Evolutionary conservation across 1,140 invertebrate species (phyloP), one percentile per base, ranked within the genome.

Genomic region (Tetragnatha versicolor): DNA sequence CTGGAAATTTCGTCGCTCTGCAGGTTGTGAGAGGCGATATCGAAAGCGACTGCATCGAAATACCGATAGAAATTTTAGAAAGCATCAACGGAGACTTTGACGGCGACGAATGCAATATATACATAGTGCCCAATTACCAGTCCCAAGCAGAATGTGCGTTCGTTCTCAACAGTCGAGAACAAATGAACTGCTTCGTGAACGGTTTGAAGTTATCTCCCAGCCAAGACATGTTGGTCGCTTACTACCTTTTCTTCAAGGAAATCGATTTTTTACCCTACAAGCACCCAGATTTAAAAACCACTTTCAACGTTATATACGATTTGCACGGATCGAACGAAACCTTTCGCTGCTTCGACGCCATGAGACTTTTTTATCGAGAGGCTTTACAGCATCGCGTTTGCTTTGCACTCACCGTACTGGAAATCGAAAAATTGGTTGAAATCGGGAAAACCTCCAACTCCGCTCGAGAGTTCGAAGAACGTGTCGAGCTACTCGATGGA

Each of bases 191-290:
- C 42, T 61, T 60, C 33, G 29, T 35, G 4, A 58, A 12, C 3
- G 70, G 70, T 25, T 6, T 33, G 1, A 61, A 61, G 37, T 14
- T 73, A n/a, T 14, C 53, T 22, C 53, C 70, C 2, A 20, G 10
- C 17, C 53, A 61, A 60, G 69, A 73, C 53, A 73, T 73, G 69
- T 60, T 60, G 39, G 69, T 73, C 6, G 69, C 53, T 17, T 73
- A 60, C 47, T 35, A 60, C 25, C 5, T 60, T 10, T 39, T 39
- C 17, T 61, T 25, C 33, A 39, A 73, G 4, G 25, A 60, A 14
- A 73, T 73, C 33, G 53, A 60, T 47, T 73, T 73, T 47, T 47
- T 73, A 33, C 69, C 39, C 9, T 58, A 60, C 49, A 73, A 60
- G 29, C 9, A 45, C 5, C 12, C 17, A 2, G 17, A 60, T 33